Evolutionary conservation across 1,140 invertebrate genomes (phyloP), one percentile per base, ranked within the genome.

Genomic region (Drosophila littoralis): DNA sequence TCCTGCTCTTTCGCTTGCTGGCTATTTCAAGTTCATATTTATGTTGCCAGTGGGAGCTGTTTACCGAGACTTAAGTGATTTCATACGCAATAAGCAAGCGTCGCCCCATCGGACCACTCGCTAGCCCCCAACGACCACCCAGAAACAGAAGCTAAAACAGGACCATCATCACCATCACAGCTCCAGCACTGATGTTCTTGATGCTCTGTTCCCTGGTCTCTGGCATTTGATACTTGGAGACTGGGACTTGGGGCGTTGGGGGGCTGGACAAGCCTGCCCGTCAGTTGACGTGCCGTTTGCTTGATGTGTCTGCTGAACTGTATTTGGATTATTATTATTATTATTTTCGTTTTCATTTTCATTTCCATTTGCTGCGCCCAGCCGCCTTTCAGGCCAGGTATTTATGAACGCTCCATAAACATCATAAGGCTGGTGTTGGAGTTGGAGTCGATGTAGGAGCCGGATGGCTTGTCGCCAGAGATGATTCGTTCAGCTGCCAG

Each of bases 31-130:
- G 79, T 58, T 79, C 79, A 88, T 88, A 82, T 86, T 86, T 86
- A 86, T 86, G 79, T 77, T 80, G 73, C 83, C 76, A 71, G 52
- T 88, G 83, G 83, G 83, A 86, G 79, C 79, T 75, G 83, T 86
- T 88, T 79, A 67, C 79, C 54, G 59, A 65, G 79, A 60, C 83
- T 82, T 88, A 88, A 88, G 83, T 88, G 83, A 88, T 88, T 88
- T 88, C 65, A 66, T 77, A 61, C 55, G 57, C 82, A 71, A 66
- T 70, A 52, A 72, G 73, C 55, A 60, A 52, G 68, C 74, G 50
- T 52, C 59, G 55, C 50, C 66, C 48, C 77, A 70, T 42, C 9
- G 68, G 51, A 55, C 28, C 35, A 58, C 46, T 72, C 52, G 68
- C 38, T 51, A n/a, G 36, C 48, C 38, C 9, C 17, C 22, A 57